A percentile compares a stretch with the other conserved stretches of the same genome.
phyloP scores from a whole-genome alignment of 2,113 vertebrate species.

The Macrotis lagotis region DNA sequence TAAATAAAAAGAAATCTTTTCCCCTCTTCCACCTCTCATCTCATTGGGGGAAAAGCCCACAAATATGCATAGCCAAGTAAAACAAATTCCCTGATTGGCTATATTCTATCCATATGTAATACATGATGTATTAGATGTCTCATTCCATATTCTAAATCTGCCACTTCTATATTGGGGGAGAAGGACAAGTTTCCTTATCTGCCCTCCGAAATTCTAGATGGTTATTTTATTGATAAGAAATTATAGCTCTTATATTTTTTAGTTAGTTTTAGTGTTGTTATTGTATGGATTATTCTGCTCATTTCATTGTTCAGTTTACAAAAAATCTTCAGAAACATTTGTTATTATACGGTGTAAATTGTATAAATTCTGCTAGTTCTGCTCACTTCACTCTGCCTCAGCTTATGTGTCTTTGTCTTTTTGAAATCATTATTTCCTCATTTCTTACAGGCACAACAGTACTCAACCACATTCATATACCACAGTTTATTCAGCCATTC shows the following conservation, averaged over 20 bases:
- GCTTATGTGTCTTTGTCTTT: not conserved
- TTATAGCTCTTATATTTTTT: not conserved
- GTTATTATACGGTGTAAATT: not conserved
- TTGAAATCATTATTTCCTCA: not conserved
- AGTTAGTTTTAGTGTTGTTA: not conserved
- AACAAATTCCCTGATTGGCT: not conserved
- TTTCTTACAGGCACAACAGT: not conserved
- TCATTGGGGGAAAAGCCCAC: not conserved
- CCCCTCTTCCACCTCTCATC: not conserved
- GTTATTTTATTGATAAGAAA: not conserved
- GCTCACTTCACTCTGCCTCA: not conserved
- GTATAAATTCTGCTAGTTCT: not conserved
- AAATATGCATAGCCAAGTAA: not conserved
- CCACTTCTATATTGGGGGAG: not conserved
- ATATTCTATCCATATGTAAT: not conserved
- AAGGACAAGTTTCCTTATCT: not conserved
- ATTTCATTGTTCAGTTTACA: not conserved
- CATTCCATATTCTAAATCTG: not conserved
- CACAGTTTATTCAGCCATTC: not conserved
- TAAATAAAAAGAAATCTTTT: not conserved
- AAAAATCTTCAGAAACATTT: not conserved
- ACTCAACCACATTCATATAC: not conserved
- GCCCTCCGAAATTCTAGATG: not conserved
- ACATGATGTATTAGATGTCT: not conserved
- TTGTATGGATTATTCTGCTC: not conserved